Conservation (phyloP, 2,113 vertebrate genomes). For the Bujurquina vittata region DNA sequence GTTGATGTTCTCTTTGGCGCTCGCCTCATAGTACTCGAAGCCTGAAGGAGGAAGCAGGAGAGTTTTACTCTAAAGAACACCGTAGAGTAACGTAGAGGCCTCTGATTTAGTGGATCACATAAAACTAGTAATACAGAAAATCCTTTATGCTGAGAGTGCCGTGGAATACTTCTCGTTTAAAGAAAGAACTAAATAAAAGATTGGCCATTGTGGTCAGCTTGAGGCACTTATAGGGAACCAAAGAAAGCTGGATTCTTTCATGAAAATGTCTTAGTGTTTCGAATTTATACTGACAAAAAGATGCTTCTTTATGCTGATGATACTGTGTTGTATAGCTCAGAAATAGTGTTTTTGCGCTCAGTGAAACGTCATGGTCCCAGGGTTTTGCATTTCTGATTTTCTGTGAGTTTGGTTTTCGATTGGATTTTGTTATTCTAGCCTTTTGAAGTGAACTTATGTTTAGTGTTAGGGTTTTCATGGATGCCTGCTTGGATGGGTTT, state of each 20-base stretch:
- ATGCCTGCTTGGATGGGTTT: not conserved
- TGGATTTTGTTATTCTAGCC: not conserved
- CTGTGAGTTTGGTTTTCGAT: not conserved
- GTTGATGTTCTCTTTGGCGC: slow-evolving; percentile 98
- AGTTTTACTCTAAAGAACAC: not conserved
- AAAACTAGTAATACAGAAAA: not conserved
- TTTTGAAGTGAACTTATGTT: not conserved
- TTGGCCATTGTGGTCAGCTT: too few relatives aligned
- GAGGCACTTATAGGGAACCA: too few relatives aligned
- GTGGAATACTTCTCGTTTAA: too few relatives aligned
- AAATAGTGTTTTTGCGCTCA: too few relatives aligned
- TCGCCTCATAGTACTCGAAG: slow-evolving; percentile 97
- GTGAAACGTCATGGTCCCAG: not conserved
- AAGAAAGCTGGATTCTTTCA: too few relatives aligned
- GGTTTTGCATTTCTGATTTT: not conserved
- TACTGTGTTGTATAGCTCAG: too few relatives aligned
- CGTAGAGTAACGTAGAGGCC: not conserved
- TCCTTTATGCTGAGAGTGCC: not conserved
- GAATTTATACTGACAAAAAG: too few relatives aligned
- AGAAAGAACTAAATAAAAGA: too few relatives aligned
- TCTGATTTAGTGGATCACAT: not conserved
- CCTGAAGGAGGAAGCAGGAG: slow-evolving; percentile 75
- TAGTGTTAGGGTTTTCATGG: not conserved
- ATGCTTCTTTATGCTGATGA: too few relatives aligned
- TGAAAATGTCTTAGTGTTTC: too few relatives aligned